These are phyloP conservation scores for Rhyacophila brunnea DNA, from an alignment of 1,140 invertebrate species.

Conservation along the genomic window DNA sequence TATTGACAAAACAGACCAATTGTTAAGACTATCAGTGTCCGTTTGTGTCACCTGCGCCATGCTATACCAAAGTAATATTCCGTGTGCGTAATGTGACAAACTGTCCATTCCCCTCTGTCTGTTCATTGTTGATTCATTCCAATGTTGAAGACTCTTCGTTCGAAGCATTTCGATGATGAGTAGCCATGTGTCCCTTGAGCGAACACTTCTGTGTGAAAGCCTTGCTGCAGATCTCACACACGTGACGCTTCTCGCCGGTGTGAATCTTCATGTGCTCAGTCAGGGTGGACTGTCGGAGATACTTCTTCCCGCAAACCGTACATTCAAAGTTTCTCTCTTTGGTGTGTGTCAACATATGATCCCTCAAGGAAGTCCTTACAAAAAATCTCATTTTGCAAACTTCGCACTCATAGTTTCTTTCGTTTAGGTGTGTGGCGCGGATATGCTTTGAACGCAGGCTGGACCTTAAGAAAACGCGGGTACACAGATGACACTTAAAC, in stretches of 20 bases:
- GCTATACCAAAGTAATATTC: too few relatives aligned
- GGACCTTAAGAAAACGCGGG: conserved; percentile 42
- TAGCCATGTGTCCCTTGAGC: conserved; percentile 48
- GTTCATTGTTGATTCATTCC: too few relatives aligned
- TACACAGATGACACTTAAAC: conserved; percentile 46
- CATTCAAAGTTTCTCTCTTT: conserved; percentile 63
- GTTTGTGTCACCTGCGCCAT: too few relatives aligned
- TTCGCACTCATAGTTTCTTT: conserved; percentile 45
- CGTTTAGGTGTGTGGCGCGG: conserved; percentile 44
- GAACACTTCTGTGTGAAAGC: conserved; percentile 54
- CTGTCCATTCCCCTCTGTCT: too few relatives aligned
- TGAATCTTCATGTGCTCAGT: conserved; percentile 69
- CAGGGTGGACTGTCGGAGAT: conserved; percentile 68
- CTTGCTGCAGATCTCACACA: conserved; percentile 53
- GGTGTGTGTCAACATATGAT: conserved; percentile 63
- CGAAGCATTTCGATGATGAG: conserved; percentile 37
- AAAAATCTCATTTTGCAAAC: conserved; percentile 47
- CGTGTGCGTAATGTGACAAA: too few relatives aligned
- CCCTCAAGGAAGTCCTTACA: conserved; percentile 42
- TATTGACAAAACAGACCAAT: too few relatives aligned
- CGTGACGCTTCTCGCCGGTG: conserved; percentile 53
- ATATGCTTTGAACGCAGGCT: conserved; percentile 50
- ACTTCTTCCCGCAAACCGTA: conserved; percentile 58
- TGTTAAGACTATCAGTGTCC: too few relatives aligned
- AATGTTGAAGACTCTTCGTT: too few relatives aligned